A percentile compares a stretch with the other conserved stretches of the same genome.
Conservation (phyloP, 2,113 vertebrate species). For the Coreoperca whiteheadi region DNA sequence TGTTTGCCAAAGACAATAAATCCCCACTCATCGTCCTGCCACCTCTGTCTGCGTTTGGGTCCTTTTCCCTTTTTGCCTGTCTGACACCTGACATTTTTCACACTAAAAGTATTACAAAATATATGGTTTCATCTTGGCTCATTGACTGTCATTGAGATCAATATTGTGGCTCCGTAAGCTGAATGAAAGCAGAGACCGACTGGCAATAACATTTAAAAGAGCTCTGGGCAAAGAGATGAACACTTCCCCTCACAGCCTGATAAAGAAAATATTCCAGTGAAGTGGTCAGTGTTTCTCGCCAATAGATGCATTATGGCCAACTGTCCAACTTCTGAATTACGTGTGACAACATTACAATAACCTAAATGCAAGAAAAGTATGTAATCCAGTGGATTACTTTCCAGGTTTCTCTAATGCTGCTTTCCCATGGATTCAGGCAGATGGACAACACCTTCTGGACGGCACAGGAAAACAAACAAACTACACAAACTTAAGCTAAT, state of each 20-base stretch:
- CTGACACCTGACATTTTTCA: no score
- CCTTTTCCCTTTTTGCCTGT: no score
- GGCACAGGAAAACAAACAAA: no score
- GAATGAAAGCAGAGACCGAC: conserved; percentile 16
- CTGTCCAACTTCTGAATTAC: neutral
- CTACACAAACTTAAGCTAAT: no score
- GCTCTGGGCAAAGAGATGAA: conserved; percentile 12
- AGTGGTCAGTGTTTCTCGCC: neutral
- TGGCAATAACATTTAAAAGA: neutral
- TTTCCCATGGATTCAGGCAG: no score
- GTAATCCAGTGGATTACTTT: neutral
- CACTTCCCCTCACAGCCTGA: conserved; percentile 7
- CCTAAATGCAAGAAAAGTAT: neutral
- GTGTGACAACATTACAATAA: neutral
- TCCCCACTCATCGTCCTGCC: no score
- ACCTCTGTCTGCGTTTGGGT: no score
- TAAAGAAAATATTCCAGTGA: conserved; percentile 13
- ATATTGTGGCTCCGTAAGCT: neutral
- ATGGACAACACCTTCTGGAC: no score
- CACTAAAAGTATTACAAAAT: neutral
- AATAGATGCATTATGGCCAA: neutral
- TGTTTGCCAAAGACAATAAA: no score
- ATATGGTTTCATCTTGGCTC: neutral
- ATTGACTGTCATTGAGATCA: neutral
- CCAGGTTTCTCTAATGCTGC: neutral